phyloP scores from a whole-genome alignment of 2,888 invertebrate species.

The Apotomis capreana region DNA sequence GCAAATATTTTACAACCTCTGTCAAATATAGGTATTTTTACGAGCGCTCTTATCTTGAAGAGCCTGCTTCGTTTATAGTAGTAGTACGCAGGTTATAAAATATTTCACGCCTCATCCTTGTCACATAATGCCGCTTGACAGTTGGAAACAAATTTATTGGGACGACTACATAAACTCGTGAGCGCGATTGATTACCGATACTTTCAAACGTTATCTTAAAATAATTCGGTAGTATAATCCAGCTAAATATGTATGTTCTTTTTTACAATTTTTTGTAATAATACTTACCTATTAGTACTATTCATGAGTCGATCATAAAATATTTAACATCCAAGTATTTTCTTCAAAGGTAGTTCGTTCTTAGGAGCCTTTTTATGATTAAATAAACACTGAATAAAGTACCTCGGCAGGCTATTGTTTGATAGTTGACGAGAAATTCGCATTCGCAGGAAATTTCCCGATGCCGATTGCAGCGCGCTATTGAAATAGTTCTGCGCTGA shows the following conservation, averaged over 20 bases:
- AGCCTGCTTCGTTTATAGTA: conserved; percentile 26
- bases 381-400: conserved; percentile 1
- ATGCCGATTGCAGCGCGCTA: conserved; percentile 15
- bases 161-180: conserved; percentile 1
- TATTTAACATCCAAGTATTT: not conserved
- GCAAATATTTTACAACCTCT: conserved; percentile 19
- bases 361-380: not conserved
- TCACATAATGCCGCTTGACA: conserved; percentile 32
- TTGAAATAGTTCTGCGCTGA: conserved; percentile 33
- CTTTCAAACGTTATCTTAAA: not conserved
- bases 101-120: conserved; percentile 26
- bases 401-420: not conserved
- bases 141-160: conserved; percentile 36
- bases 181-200: conserved; percentile 12
- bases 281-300: not conserved
- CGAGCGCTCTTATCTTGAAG: conserved; percentile 20
- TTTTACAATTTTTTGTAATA: not conserved
- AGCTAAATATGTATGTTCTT: conserved; percentile 19
- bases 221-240: not conserved
- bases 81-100: conserved; percentile 22
- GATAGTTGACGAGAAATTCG: conserved; percentile 4
- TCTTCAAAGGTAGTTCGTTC: conserved; percentile 2
- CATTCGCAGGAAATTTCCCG: conserved; percentile 2
- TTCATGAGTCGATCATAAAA: conserved; percentile 20
- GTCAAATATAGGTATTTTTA: conserved; percentile 26